Conservation (phyloP, 1,140 invertebrate species). For the Mycetomoellerius zeteki region DNA sequence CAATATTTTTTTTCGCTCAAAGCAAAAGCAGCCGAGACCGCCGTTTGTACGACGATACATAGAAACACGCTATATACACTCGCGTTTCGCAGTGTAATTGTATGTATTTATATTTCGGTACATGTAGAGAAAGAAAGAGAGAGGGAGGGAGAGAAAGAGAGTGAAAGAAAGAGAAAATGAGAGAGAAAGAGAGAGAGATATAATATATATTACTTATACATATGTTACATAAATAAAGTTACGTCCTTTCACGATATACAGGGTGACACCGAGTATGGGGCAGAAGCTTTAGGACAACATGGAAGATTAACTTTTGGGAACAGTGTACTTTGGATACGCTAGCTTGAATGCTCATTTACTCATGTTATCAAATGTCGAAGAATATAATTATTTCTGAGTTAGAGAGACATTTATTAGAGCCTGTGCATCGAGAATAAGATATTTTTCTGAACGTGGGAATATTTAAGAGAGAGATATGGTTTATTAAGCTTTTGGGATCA, state of each 20-base stretch:
- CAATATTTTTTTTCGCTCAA: constrained; percentile 84
- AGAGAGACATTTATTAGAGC: not conserved
- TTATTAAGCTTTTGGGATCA: not conserved
- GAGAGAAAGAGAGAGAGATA: not conserved
- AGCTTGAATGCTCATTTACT: constrained; percentile 34
- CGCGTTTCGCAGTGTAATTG: constrained; percentile 59
- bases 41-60: constrained; percentile 58
- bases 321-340: constrained; percentile 34
- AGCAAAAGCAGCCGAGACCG: constrained; percentile 51
- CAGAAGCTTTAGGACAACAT: constrained; percentile 43
- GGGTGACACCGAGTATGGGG: constrained; percentile 34
- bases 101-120: constrained; percentile 68
- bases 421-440: constrained; percentile 13
- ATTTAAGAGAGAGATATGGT: not conserved
- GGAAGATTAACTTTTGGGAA: constrained; percentile 35
- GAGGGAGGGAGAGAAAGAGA: not conserved
- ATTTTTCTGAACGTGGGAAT: constrained; percentile 33
- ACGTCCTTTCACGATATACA: constrained; percentile 62
- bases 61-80: constrained; percentile 50
- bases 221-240: constrained; percentile 38
- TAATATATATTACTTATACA: constrained; percentile 30
- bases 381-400: constrained; percentile 31
- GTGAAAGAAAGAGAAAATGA: not conserved
- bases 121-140: not conserved
- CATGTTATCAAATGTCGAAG: not conserved